Evolutionary conservation across 1,140 invertebrate genomes (phyloP), one percentile per base, ranked within the genome.

Genomic region (Popillia japonica): DNA sequence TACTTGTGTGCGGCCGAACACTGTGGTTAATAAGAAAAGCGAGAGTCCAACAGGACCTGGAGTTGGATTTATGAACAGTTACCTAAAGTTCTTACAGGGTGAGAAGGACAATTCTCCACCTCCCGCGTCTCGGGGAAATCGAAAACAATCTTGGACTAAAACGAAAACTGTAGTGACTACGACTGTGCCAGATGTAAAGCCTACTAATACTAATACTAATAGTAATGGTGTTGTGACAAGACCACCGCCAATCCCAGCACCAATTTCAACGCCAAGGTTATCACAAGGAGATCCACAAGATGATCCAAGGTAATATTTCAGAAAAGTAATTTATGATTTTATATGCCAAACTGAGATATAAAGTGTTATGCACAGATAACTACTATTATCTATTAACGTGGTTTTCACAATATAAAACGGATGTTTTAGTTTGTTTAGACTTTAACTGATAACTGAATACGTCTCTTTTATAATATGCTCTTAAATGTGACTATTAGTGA

Each of bases 11-110:
- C 72, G 72, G 6, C 89, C 84, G 84, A 88, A 86, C 82, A 88
- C 88, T 78, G 88, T 77, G 6, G 72, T 74, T 41, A 76, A 74
- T n/a, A 78, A 73, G 17, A 78, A 75, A 41, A 14, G 77, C 10
- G 85, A 85, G 34, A 85, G 86, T 79, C 55, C 87, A 81, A 91
- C 88, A 85, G 91, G 89, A 85, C 91, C 90, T 81, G 92, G 93
- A 81, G 90, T 92, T 40, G 93, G 93, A 78, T 95, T 95, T 85
- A 95, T 95, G 93, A 93, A 92, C 81, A 95, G 94, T 86, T 95
- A 94, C 88, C 88, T 95, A 55, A 95, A 94, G 84, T 95, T 95
- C 87, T 87, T 95, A 81, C 93, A 95, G 89, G 94, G 94, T 72
- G 93, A 95, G 83, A 89, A 92, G 40, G 93, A 95, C 76, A 91